A percentile compares a stretch with the other conserved stretches of the same genome.
Evolutionary conservation across 2,888 invertebrate genomes (phyloP).

Genomic region (Beris chalybata): DNA sequence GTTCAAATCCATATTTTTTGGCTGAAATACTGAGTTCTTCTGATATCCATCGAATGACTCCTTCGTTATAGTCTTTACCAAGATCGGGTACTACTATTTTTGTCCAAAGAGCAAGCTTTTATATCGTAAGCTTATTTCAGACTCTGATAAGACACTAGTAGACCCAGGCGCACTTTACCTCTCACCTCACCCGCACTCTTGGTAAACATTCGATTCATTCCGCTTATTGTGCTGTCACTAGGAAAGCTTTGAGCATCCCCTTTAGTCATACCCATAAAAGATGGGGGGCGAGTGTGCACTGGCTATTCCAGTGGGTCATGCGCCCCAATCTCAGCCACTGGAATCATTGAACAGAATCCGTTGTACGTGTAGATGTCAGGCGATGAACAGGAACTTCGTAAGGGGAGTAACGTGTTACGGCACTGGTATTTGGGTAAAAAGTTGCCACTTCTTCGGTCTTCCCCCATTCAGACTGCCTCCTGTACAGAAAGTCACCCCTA

Average conservation of each 20-base stretch:
- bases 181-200: slow-evolving; percentile 9
- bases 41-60: no score
- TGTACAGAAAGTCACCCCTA: slow-evolving; percentile 31
- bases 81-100: no score
- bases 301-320: slow-evolving; percentile 2
- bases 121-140: slow-evolving; percentile 4
- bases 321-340: slow-evolving; percentile 3
- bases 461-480: slow-evolving; percentile 3
- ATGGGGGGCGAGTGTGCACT: neutral
- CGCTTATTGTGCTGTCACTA: slow-evolving; percentile 6
- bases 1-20: no score
- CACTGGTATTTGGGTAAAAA: neutral
- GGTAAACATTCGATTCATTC: neutral
- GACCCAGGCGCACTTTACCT: neutral
- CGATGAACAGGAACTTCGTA: no score
- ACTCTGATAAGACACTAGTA: slow-evolving; percentile 18
- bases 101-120: neutral
- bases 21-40: no score
- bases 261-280: neutral
- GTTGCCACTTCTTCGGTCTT: neutral
- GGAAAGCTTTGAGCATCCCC: slow-evolving; percentile 20
- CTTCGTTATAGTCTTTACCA: no score
- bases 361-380: neutral
- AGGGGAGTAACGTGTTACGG: no score
- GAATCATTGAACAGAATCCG: slow-evolving; percentile 24